Evolutionary conservation across 2,797 vertebrate species (phyloP), one percentile per base, ranked within the genome.

Genomic region (Staurois parvus): DNA sequence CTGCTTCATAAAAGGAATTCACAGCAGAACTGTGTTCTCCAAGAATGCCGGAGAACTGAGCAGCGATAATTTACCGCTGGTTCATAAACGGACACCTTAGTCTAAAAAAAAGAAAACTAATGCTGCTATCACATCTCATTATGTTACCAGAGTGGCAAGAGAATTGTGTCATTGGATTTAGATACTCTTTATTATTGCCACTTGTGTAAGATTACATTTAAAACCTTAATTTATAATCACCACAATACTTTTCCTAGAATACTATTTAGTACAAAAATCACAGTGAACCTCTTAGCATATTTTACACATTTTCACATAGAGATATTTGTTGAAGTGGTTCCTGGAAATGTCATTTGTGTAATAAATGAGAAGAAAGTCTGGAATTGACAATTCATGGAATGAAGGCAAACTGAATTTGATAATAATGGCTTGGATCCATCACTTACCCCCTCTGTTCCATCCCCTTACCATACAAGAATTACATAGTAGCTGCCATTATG

Each of bases 341-440:
- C 79, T 81, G 68, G 29, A 72, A 81, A 81, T 59, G 42, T 70
- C 29, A 70, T 70, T 72, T 72, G 32, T 29, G 40, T 81, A 37
- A 82, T 74, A 82, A 74, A 73, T 74, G 52, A 66, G 80, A 24
- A 30, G 28, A 76, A 12, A 8, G 48, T 11, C 48, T 52, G 45
- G 74, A 76, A 56, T 59, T 30, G 48, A 76, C 59, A 66, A 13
- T 66, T 74, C 37, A 42, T 32, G 72, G 70, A 29, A 45, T 7
- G 11, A 52, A 82, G 21, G 26, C 7, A 74, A 66, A 66, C 56
- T 82, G 70, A 82, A 74, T 73, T 66, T 82, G 56, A 74, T 82
- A 72, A 72, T 70, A 81, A 72, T 81, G 79, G 26, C 48, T 72
- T 81, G 67, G 48, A 70, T 72, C 40, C 79, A 59, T 26, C 67